Percentiles rank a stretch among this genome's conserved stretches.
Evolutionary conservation across 2,888 invertebrate genomes (phyloP).

Genomic region (Linyphia triangularis): DNA sequence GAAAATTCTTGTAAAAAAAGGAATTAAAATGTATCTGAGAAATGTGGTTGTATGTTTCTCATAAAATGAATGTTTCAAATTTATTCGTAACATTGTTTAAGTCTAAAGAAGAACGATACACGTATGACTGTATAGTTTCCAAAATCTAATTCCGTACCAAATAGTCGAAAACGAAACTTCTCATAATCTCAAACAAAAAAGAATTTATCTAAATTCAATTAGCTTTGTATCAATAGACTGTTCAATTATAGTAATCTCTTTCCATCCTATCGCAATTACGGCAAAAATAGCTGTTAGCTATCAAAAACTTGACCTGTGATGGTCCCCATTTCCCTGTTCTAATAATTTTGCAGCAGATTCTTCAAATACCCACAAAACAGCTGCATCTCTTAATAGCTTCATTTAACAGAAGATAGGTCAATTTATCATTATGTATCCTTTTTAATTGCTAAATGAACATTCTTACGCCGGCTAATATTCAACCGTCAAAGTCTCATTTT

Average conservation of each 20-base stretch:
- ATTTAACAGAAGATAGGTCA: constrained; percentile 56
- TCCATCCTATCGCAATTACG: constrained; percentile 2
- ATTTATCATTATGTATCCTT: constrained; percentile 67
- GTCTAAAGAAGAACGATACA: too few relatives aligned
- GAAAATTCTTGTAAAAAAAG: too few relatives aligned
- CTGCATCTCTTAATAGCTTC: constrained; percentile 69
- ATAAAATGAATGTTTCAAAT: too few relatives aligned
- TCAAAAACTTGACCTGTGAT: neutral
- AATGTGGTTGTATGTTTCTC: too few relatives aligned
- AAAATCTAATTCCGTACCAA: too few relatives aligned
- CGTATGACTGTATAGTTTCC: too few relatives aligned
- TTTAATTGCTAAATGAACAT: constrained; percentile 73
- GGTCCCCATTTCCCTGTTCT: constrained; percentile 5
- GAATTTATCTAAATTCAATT: constrained; percentile 24
- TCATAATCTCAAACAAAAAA: neutral
- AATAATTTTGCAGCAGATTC: constrained; percentile 23
- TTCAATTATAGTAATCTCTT: neutral
- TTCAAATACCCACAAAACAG: constrained; percentile 52
- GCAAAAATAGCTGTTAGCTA: neutral
- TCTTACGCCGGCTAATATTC: constrained; percentile 62
- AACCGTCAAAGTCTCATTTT: constrained; percentile 71
- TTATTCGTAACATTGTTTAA: too few relatives aligned
- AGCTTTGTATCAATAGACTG: neutral
- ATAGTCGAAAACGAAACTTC: neutral
- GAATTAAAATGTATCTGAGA: too few relatives aligned